phyloP scores from a whole-genome alignment of 2,888 invertebrate species.

The Drosophila buzzatii region DNA sequence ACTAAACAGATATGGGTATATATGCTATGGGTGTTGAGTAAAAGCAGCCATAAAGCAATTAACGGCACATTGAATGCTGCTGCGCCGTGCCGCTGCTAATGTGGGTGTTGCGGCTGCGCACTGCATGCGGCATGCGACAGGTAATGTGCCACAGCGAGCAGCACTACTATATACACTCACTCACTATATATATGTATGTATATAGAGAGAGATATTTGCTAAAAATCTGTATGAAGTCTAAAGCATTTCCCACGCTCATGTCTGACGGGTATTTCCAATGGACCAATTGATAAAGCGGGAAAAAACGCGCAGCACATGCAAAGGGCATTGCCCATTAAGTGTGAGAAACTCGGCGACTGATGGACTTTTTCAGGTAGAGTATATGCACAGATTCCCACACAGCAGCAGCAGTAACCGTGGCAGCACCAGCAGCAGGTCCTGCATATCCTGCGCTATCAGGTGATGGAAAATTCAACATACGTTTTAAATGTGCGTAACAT shows the following conservation, averaged over 20 bases:
- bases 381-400: conserved; percentile 61
- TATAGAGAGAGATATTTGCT: conserved; percentile 18
- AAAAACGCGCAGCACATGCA: conserved; percentile 66
- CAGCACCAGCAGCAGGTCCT: conserved; percentile 21
- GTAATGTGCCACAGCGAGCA: conserved; percentile 21
- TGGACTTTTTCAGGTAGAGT: conserved; percentile 44
- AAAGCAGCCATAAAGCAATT: conserved; percentile 73
- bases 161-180: background rate
- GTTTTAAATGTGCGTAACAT: conserved; percentile 84
- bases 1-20: background rate
- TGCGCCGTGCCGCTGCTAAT: conserved; percentile 62
- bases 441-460: conserved; percentile 54
- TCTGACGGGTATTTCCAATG: conserved; percentile 68
- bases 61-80: conserved; percentile 60
- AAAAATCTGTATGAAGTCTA: conserved; percentile 23
- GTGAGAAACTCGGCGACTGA: conserved; percentile 57
- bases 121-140: conserved; percentile 59
- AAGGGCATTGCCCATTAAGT: conserved; percentile 42
- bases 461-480: conserved; percentile 81
- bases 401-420: conserved; percentile 18
- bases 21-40: background rate
- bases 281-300: conserved; percentile 72
- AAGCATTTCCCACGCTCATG: conserved; percentile 75
- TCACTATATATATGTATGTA: background rate
- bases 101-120: conserved; percentile 77